These are phyloP conservation scores for Argentina silus DNA, from an alignment of 2,797 vertebrate species.

Conservation along the genomic window DNA sequence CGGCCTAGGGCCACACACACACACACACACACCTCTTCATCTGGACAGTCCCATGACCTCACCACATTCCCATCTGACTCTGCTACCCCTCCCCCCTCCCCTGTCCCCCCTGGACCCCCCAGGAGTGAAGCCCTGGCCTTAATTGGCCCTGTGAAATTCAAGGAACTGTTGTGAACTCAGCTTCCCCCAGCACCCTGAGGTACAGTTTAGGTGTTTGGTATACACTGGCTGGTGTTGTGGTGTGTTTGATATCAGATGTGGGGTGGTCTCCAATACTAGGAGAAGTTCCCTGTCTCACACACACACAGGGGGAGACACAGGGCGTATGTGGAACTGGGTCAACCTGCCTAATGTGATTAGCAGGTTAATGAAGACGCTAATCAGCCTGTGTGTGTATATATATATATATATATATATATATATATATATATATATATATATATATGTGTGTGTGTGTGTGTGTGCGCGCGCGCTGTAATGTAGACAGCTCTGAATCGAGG, in stretches of 20 bases:
- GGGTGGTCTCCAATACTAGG: background rate
- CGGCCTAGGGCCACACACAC: conserved; percentile 30
- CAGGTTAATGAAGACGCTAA: conserved; percentile 18
- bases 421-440: background rate
- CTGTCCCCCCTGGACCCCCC: conserved; percentile 4
- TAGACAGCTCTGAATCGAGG: conserved; percentile 67
- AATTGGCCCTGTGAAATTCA: conserved; percentile 54
- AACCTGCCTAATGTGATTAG: conserved; percentile 12
- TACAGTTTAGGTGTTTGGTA: background rate
- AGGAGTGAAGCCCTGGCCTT: conserved; percentile 23
- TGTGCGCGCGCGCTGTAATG: conserved; percentile 30
- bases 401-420: background rate
- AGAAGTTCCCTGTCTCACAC: conserved; percentile 7
- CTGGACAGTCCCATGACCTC: conserved; percentile 74
- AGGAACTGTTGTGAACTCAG: conserved; percentile 34
- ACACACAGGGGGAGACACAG: background rate
- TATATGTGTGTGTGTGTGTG: background rate
- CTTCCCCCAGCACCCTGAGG: conserved; percentile 8
- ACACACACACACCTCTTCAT: conserved; percentile 50
- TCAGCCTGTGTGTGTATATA: conserved; percentile 9
- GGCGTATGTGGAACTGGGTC: conserved; percentile 22
- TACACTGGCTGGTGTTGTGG: background rate
- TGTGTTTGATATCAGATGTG: background rate
- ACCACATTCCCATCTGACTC: conserved; percentile 71
- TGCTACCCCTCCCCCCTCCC: conserved; percentile 49